These are phyloP conservation scores for Eumaeus atala DNA, from an alignment of 1,140 invertebrate genomes.

Conservation along the genomic window DNA sequence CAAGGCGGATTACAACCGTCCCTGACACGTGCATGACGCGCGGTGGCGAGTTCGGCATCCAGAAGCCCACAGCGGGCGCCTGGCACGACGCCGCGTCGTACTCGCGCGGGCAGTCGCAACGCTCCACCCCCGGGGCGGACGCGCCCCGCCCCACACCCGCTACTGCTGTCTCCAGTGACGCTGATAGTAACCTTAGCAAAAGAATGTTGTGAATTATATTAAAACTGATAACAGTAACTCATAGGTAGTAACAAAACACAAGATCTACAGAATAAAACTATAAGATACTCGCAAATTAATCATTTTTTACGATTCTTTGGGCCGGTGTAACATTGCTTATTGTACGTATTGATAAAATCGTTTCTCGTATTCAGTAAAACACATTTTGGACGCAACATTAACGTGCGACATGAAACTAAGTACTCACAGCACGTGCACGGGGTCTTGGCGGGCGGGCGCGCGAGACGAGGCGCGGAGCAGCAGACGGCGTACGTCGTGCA, in stretches of 20 bases:
- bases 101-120: conserved; percentile 87
- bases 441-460: conserved; percentile 74
- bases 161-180: conserved; percentile 89
- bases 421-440: conserved; percentile 53
- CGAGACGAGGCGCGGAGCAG: conserved; percentile 85
- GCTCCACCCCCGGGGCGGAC: conserved; percentile 88
- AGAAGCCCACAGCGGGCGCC: conserved; percentile 90
- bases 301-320: no score
- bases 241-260: no score
- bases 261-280: no score
- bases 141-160: conserved; percentile 76
- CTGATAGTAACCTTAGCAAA: conserved; percentile 78
- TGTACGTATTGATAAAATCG: no score
- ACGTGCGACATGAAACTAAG: no score
- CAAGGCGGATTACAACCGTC: conserved; percentile 83
- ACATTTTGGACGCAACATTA: no score
- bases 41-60: conserved; percentile 47
- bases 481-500: conserved; percentile 90
- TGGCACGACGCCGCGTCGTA: conserved; percentile 91
- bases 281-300: no score
- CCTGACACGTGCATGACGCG: conserved; percentile 39
- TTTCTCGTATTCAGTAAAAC: no score
- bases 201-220: not conserved
- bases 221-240: not conserved
- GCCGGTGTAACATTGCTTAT: no score